Conservation (phyloP, 2,888 invertebrate genomes). For the Hoplodrina blanda region DNA sequence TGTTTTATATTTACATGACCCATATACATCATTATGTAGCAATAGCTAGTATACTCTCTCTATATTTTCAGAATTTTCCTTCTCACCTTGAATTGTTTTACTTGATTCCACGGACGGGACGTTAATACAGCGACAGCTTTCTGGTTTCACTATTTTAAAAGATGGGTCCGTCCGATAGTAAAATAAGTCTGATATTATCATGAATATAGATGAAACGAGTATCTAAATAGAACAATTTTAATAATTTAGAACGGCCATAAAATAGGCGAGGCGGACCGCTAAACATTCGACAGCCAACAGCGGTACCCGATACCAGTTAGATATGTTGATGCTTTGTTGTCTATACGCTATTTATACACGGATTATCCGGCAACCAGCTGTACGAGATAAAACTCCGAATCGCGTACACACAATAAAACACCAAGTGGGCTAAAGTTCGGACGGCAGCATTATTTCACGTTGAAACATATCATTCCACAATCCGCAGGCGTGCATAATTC, state of each 20-base stretch:
- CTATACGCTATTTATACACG: slow-evolving; percentile 85
- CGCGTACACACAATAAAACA: slow-evolving; percentile 84
- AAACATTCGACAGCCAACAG: slow-evolving; percentile 67
- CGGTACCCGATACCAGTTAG: slow-evolving; percentile 65
- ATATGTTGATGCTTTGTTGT: slow-evolving; percentile 80
- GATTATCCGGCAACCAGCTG: slow-evolving; percentile 88
- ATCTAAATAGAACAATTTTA: slow-evolving; percentile 69
- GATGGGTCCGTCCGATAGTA: slow-evolving; percentile 46
- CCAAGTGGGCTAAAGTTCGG: slow-evolving; percentile 80
- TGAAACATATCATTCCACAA: slow-evolving; percentile 83
- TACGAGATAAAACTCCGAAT: slow-evolving; percentile 83
- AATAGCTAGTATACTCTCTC: slow-evolving; percentile 14
- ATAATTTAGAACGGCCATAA: slow-evolving; percentile 67
- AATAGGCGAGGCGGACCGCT: slow-evolving; percentile 56
- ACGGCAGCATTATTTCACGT: slow-evolving; percentile 82
- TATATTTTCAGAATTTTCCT: slow-evolving; percentile 35
- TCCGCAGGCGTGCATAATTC: slow-evolving; percentile 81
- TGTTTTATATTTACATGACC: slow-evolving; percentile 43
- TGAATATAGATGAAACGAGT: slow-evolving; percentile 38
- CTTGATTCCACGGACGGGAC: slow-evolving; percentile 24
- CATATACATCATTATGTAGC: background rate
- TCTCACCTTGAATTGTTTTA: slow-evolving; percentile 49
- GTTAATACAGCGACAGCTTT: slow-evolving; percentile 36
- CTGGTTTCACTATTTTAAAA: slow-evolving; percentile 27
- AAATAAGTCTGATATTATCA: slow-evolving; percentile 36